Conservation (phyloP, 2,888 invertebrate genomes). For the Prenolepis imparis region DNA sequence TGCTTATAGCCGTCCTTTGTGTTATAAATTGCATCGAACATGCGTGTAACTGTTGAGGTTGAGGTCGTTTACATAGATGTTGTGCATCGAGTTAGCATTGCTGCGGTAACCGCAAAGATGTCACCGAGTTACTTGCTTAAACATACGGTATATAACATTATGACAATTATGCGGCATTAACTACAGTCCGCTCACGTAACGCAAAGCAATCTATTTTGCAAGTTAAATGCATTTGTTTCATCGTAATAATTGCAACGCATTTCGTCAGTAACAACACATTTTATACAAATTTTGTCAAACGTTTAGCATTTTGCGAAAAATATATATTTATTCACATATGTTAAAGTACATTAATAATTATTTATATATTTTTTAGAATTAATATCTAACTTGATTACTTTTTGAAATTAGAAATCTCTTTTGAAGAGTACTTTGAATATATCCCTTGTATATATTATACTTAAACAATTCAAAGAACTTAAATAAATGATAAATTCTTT, state of each 20-base stretch:
- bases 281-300: background rate
- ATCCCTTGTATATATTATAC: background rate
- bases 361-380: background rate
- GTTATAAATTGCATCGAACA: background rate
- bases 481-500: background rate
- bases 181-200: conserved; percentile 23
- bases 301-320: background rate
- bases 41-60: conserved; percentile 50
- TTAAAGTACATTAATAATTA: conserved; percentile 7
- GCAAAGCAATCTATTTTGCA: conserved; percentile 46
- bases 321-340: background rate
- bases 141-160: conserved; percentile 49
- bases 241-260: background rate
- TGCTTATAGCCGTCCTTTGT: background rate
- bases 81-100: conserved; percentile 47
- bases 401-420: background rate
- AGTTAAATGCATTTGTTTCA: conserved; percentile 47
- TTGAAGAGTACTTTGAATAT: background rate
- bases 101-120: conserved; percentile 65
- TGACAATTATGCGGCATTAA: conserved; percentile 61
- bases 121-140: conserved; percentile 63
- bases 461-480: background rate
- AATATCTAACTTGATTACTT: background rate
- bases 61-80: conserved; percentile 59
- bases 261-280: background rate